phyloP scores from a whole-genome alignment of 2,888 invertebrate genomes.

The Catocala fraxini region DNA sequence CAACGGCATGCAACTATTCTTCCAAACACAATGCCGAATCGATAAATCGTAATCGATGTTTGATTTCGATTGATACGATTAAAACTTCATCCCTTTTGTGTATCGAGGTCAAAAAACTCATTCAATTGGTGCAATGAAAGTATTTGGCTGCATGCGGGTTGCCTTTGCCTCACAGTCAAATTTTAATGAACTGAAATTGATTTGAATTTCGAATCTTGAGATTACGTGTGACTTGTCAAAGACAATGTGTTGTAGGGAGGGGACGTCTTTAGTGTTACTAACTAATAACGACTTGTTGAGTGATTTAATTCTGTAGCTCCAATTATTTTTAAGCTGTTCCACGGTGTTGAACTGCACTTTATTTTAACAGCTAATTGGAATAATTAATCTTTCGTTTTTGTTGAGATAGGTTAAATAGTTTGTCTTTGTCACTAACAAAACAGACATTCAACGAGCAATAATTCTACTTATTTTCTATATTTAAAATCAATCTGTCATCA shows the following conservation, averaged over 20 bases:
- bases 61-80: conserved; percentile 65
- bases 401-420: too few species aligned
- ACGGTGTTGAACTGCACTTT: too few species aligned
- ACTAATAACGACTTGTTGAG: conserved; percentile 25
- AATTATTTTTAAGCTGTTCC: conserved; percentile 2
- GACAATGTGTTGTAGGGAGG: conserved; percentile 33
- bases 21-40: conserved; percentile 39
- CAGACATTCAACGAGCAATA: too few species aligned
- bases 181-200: conserved; percentile 58
- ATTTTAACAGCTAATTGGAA: too few species aligned
- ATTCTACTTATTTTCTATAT: too few species aligned
- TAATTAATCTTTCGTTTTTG: too few species aligned
- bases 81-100: conserved; percentile 70
- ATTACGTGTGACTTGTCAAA: conserved; percentile 43
- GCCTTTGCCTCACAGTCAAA: conserved; percentile 54
- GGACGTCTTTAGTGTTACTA: conserved; percentile 25
- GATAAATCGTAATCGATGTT: conserved; percentile 61
- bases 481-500: too few species aligned
- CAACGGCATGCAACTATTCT: conserved; percentile 1
- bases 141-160: conserved; percentile 76
- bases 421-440: too few species aligned
- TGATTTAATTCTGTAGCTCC: conserved; percentile 13
- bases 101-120: conserved; percentile 72
- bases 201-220: conserved; percentile 46
- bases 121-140: conserved; percentile 73